A percentile compares a stretch with the other conserved stretches of the same genome.
These are phyloP conservation scores for Drosophila kepulauana DNA, from an alignment of 1,140 invertebrate genomes.

Conservation along the genomic window DNA sequence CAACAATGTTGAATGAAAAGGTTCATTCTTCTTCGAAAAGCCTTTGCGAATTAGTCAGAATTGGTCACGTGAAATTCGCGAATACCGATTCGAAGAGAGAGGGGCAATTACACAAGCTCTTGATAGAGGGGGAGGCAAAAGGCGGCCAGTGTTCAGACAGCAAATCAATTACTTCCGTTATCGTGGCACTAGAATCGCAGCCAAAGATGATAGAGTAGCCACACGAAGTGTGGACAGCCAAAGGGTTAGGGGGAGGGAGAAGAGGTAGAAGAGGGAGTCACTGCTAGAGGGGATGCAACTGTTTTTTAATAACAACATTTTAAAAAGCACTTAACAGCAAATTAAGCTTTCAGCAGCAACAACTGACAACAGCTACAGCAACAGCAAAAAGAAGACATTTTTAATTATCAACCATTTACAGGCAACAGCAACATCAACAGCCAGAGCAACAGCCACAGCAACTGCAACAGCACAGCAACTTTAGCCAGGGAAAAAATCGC, in stretches of 20 bases:
- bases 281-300: not conserved
- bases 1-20: not conserved
- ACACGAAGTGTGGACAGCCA: not conserved
- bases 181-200: constrained; percentile 29
- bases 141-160: constrained; percentile 26
- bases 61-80: constrained; percentile 14
- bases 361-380: constrained; percentile 43
- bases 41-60: constrained; percentile 10
- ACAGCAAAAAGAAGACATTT: constrained; percentile 70
- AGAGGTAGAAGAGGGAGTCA: not conserved
- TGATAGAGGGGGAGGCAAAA: not conserved
- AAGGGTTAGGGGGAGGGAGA: not conserved
- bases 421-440: constrained; percentile 30
- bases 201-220: constrained; percentile 46
- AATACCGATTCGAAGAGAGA: not conserved
- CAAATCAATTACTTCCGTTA: constrained; percentile 69
- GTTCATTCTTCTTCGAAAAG: not conserved
- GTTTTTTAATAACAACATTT: constrained; percentile 72
- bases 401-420: constrained; percentile 73
- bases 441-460: constrained; percentile 8
- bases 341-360: constrained; percentile 72
- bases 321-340: constrained; percentile 75
- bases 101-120: constrained; percentile 16
- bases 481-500: constrained; percentile 50
- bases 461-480: constrained; percentile 21